Evolutionary conservation across 2,113 vertebrate species (phyloP), one percentile per base, ranked within the genome.

Genomic region (Anguilla rostrata): DNA sequence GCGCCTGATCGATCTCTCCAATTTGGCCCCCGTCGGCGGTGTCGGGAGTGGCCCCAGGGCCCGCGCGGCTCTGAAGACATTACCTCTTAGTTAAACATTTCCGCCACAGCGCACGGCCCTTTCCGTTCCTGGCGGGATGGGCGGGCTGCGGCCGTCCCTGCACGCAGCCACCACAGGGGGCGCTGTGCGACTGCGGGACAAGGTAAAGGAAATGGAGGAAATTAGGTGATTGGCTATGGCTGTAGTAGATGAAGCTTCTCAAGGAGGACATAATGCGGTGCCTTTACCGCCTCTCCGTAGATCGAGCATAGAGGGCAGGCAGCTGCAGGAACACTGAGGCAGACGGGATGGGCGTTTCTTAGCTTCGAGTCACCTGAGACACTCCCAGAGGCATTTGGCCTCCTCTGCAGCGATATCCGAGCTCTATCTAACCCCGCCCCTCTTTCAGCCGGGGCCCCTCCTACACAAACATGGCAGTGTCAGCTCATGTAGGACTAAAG

Each of bases 181-280:
- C 56, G 43, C 26, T 2, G 34, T 63, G 85, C 60, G 34, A 29
- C 39, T 82, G 80, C 71, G 8, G 16, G 20, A 43, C 39, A 20
- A 56, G 26, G 22, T n/a, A 34, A 43, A 63, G 66, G 39, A 15
- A 14, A 34, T 34, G 34, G 34, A 34, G 34, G 40, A 43, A 22
- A 46, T 11, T 56, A 46, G 39, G 39, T 34, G 53, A 49, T 39
- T 20, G 53, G 53, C 29, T 63, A n/a, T 12, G 4, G 81, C 81
- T 82, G 46, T 56, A 66, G 49, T 18, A 39, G 46, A 29, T 66
- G 71, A 57, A 78, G 9, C 14, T 4, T 22, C 79, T 82, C 63
- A 86, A 53, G 20, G 57, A 39, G 63, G 86, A 86, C 57, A 82
- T 46, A 82, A 86, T 11, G 63, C 39, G 75, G 53, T 60, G 9